Evolutionary conservation across 1,140 invertebrate species (phyloP).

Genomic region (Neuroterus valhalla): DNA sequence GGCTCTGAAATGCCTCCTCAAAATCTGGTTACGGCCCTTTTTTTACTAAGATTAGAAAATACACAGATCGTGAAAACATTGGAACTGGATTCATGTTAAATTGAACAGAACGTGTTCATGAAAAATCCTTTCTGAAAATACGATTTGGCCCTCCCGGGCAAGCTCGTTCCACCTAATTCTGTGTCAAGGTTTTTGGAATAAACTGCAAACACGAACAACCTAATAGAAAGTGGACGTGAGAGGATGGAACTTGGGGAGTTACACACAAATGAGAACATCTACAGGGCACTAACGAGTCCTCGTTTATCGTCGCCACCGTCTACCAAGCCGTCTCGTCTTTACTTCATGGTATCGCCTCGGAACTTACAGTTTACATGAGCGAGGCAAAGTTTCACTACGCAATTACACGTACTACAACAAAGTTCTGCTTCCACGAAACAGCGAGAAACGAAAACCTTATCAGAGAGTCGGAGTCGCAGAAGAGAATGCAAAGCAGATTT

Average conservation of each 20-base stretch:
- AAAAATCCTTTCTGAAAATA: no score
- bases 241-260: slow-evolving; percentile 9
- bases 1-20: no score
- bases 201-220: not conserved
- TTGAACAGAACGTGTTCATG: no score
- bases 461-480: not conserved
- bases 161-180: no score
- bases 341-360: slow-evolving; percentile 23
- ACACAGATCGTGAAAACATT: no score
- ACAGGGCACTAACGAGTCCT: slow-evolving; percentile 24
- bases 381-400: slow-evolving; percentile 27
- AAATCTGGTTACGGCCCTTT: no score
- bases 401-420: slow-evolving; percentile 27
- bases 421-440: slow-evolving; percentile 15
- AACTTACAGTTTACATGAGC: slow-evolving; percentile 23
- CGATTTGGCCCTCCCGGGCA: no score
- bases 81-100: no score
- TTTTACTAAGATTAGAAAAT: no score
- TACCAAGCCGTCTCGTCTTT: slow-evolving; percentile 20
- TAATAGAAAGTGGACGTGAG: slow-evolving; percentile 18
- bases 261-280: slow-evolving; percentile 22
- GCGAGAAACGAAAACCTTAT: slow-evolving; percentile 12
- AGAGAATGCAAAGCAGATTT: slow-evolving; percentile 1
- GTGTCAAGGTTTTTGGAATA: not conserved
- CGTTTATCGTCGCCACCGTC: slow-evolving; percentile 15